phyloP scores from a whole-genome alignment of 2,888 invertebrate genomes.

The Drosophila phalerata region DNA sequence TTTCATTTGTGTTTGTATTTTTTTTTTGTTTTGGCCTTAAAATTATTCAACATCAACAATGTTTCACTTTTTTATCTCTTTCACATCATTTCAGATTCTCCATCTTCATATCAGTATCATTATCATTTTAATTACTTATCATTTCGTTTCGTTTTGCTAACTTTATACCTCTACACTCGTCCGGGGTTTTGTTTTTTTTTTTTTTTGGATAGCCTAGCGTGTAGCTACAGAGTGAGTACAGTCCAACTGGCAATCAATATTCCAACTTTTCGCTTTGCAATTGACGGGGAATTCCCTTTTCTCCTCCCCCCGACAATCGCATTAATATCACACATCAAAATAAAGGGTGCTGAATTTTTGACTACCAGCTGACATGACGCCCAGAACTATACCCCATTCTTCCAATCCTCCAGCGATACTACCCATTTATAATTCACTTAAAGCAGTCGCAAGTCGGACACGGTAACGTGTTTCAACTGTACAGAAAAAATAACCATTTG shows the following conservation, averaged over 20 bases:
- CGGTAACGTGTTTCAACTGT: conserved; percentile 50
- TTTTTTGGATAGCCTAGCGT: conserved; percentile 9
- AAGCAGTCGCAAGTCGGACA: conserved; percentile 45
- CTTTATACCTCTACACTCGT: conserved; percentile 26
- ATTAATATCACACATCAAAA: conserved; percentile 52
- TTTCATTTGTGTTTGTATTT: conserved; percentile 43
- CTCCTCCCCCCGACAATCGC: conserved; percentile 25
- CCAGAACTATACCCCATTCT: conserved; percentile 2
- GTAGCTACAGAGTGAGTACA: background rate
- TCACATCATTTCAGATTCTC: conserved; percentile 20
- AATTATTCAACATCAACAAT: conserved; percentile 79
- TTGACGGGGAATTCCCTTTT: conserved; percentile 9
- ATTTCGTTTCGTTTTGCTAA: conserved; percentile 42
- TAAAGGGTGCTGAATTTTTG: conserved; percentile 15
- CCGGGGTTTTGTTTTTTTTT: too few relatives aligned
- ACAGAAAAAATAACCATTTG: conserved; percentile 30
- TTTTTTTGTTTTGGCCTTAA: conserved; percentile 61
- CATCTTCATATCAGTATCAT: conserved; percentile 13
- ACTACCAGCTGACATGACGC: conserved; percentile 14
- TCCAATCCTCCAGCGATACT: background rate
- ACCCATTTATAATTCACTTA: conserved; percentile 35
- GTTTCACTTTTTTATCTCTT: conserved; percentile 39
- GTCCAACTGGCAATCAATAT: conserved; percentile 28
- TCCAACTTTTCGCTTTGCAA: conserved; percentile 44
- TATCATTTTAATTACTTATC: conserved; percentile 28